Conservation (phyloP, 1,140 invertebrate genomes). For the Habropoda laboriosa region DNA sequence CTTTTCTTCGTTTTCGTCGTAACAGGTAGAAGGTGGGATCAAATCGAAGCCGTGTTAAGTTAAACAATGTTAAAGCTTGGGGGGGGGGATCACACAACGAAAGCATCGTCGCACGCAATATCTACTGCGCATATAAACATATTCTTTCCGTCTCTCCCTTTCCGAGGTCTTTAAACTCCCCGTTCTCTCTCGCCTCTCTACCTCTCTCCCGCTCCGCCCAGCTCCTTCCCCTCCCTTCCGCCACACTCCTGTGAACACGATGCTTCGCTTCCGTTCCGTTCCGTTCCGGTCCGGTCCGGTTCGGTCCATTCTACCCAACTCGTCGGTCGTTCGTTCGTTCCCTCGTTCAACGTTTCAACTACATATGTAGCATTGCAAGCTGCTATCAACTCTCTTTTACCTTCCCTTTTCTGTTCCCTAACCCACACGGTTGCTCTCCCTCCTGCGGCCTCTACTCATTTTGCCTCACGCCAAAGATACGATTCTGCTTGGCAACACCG, state of each 20-base stretch:
- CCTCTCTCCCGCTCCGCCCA: not conserved
- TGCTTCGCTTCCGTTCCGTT: not conserved
- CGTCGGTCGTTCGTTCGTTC: slow-evolving; percentile 11
- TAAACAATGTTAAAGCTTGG: slow-evolving; percentile 74
- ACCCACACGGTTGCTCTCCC: not conserved
- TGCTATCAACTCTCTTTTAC: slow-evolving; percentile 8
- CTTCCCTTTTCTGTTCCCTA: slow-evolving; percentile 3
- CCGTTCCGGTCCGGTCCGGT: not conserved
- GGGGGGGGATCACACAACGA: slow-evolving; percentile 45
- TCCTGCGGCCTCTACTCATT: not conserved
- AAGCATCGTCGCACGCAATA: slow-evolving; percentile 38
- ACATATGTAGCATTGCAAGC: not conserved
- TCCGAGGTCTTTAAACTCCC: not conserved
- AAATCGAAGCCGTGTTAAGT: not conserved
- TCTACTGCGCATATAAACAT: slow-evolving; percentile 55
- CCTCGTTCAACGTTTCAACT: slow-evolving; percentile 34
- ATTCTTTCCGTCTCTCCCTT: slow-evolving; percentile 41
- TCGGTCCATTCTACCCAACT: slow-evolving; percentile 8
- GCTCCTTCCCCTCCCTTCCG: not conserved
- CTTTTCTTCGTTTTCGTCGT: too few relatives aligned
- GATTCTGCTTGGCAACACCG: slow-evolving; percentile 62
- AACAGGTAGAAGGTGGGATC: too few relatives aligned
- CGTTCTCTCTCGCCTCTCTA: not conserved
- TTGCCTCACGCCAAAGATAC: slow-evolving; percentile 38
- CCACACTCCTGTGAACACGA: not conserved